phyloP scores from a whole-genome alignment of 2,113 vertebrate genomes.

The Peromyscus californicus region DNA sequence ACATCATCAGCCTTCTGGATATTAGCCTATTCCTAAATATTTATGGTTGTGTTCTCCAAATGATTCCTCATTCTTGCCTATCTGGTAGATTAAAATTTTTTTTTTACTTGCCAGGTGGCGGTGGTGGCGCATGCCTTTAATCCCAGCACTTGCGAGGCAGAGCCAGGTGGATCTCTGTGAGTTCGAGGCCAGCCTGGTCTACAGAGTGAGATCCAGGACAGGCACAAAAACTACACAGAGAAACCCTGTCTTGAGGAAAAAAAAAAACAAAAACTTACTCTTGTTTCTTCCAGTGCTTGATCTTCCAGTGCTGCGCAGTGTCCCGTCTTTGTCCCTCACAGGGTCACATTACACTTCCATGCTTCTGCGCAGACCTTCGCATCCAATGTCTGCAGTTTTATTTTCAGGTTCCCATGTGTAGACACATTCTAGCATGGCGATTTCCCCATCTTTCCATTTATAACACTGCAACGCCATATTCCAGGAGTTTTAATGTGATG shows the following conservation, averaged over 20 bases:
- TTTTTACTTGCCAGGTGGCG: too few species aligned
- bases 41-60: constrained; percentile 38
- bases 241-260: too few species aligned
- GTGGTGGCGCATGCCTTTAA: too few species aligned
- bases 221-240: too few species aligned
- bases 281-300: background rate
- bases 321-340: background rate
- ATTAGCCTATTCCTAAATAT: constrained; percentile 13
- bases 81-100: background rate
- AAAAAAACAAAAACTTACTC: background rate
- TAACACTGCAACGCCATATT: background rate
- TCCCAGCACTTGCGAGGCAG: too few species aligned
- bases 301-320: background rate
- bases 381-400: background rate
- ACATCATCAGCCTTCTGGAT: background rate
- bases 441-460: background rate
- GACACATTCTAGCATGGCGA: background rate
- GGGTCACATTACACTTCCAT: background rate
- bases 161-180: too few species aligned
- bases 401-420: background rate
- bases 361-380: background rate
- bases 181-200: too few species aligned
- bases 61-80: background rate
- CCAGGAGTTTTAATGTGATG: background rate
- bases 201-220: too few species aligned